Percentiles rank a stretch among this genome's conserved stretches.
phyloP scores from a whole-genome alignment of 2,797 vertebrate genomes.

The Echeneis naucrates region DNA sequence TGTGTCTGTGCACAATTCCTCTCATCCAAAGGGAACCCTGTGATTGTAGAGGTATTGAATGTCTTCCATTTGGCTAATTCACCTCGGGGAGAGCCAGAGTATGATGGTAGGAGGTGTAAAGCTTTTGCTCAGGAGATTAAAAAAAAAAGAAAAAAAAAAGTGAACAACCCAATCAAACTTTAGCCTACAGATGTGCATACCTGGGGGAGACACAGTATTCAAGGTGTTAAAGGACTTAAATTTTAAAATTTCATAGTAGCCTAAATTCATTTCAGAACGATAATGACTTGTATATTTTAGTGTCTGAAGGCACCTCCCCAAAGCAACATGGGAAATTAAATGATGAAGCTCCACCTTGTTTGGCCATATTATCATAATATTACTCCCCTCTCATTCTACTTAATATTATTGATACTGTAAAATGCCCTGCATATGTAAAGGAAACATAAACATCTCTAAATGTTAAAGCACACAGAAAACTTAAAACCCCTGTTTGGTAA shows the following conservation, averaged over 20 bases:
- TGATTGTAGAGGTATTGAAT: conserved; percentile 77
- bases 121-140: conserved; percentile 57
- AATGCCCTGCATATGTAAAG: too few relatives aligned
- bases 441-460: conserved; percentile 1
- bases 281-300: background rate
- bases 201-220: conserved; percentile 8
- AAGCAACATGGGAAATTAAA: conserved; percentile 12
- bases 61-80: conserved; percentile 72
- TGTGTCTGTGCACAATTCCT: conserved; percentile 46
- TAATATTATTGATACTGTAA: too few relatives aligned
- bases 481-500: conserved; percentile 60
- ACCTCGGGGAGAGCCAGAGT: conserved; percentile 55
- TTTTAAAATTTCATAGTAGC: conserved; percentile 5
- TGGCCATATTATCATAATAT: background rate
- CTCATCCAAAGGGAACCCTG: conserved; percentile 74
- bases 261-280: conserved; percentile 13
- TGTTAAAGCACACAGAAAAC: conserved; percentile 14
- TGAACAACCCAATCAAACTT: conserved; percentile 57
- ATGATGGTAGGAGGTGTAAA: conserved; percentile 52
- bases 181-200: conserved; percentile 23
- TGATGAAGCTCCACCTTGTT: background rate
- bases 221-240: background rate
- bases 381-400: background rate
- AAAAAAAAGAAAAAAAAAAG: conserved; percentile 75
- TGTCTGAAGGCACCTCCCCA: background rate